Percentiles rank a stretch among this genome's conserved stretches.
These are phyloP conservation scores for Epistrophella euchroma DNA, from an alignment of 2,888 invertebrate species.

Conservation along the genomic window DNA sequence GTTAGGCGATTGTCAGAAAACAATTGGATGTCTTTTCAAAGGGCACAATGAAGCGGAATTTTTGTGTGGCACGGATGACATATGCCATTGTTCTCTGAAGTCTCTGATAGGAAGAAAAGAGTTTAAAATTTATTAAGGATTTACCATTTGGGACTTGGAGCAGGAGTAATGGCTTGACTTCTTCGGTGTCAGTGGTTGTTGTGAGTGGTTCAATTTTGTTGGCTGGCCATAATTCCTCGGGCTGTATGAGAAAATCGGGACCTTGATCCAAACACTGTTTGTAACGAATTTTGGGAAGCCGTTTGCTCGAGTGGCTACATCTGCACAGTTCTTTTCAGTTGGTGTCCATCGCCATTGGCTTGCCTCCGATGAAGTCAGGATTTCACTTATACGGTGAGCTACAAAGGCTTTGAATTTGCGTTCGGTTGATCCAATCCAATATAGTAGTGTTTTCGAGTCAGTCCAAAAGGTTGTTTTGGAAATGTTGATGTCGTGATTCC, in stretches of 20 bases:
- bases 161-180: too few relatives aligned
- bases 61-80: neutral
- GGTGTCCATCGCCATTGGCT: constrained; percentile 77
- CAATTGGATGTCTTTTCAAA: neutral
- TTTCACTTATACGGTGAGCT: constrained; percentile 76
- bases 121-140: too few relatives aligned
- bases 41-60: neutral
- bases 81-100: too few relatives aligned
- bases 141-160: too few relatives aligned
- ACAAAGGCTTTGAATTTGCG: constrained; percentile 76
- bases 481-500: constrained; percentile 32
- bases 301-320: constrained; percentile 70
- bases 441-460: constrained; percentile 33
- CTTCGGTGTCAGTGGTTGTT: too few relatives aligned
- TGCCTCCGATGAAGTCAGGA: constrained; percentile 48
- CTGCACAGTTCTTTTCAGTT: too few relatives aligned
- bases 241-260: constrained; percentile 42
- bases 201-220: too few relatives aligned
- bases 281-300: constrained; percentile 38
- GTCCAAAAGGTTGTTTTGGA: constrained; percentile 47
- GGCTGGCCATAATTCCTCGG: too few relatives aligned
- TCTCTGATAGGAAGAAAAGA: too few relatives aligned
- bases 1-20: neutral
- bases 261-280: constrained; percentile 58
- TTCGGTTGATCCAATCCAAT: constrained; percentile 63